These are phyloP conservation scores for Hypolimnas misippus DNA, from an alignment of 2,888 invertebrate species.

Conservation along the genomic window DNA sequence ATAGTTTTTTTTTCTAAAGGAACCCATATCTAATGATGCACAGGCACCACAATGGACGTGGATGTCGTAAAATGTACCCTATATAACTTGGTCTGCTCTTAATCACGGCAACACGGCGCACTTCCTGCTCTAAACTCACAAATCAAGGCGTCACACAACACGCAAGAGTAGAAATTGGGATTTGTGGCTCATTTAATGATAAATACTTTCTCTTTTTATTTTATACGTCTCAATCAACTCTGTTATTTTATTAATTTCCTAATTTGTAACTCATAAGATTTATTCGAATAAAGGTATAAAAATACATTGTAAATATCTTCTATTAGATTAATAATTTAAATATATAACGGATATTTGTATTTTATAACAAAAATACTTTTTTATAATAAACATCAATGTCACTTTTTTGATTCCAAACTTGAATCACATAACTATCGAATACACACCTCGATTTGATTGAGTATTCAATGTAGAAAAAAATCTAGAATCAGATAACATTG, in stretches of 20 bases:
- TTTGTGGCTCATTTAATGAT: slow-evolving; percentile 31
- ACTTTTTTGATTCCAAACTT: no score
- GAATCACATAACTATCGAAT: no score
- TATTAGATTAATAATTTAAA: no score
- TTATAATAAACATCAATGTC: no score
- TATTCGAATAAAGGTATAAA: no score
- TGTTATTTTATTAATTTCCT: slow-evolving; percentile 1
- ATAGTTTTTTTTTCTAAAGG: slow-evolving; percentile 15
- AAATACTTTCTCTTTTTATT: slow-evolving; percentile 32
- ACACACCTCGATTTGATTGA: no score
- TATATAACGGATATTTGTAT: no score
- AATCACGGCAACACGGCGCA: slow-evolving; percentile 28
- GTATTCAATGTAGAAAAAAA: no score
- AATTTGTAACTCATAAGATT: background rate
- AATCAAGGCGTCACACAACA: slow-evolving; percentile 35
- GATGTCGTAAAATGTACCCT: slow-evolving; percentile 25
- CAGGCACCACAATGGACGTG: slow-evolving; percentile 24
- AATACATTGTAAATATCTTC: no score
- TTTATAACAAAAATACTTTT: no score
- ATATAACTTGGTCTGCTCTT: slow-evolving; percentile 24
- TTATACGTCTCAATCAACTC: slow-evolving; percentile 6
- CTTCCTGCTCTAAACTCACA: slow-evolving; percentile 34
- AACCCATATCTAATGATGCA: slow-evolving; percentile 21
- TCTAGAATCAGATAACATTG: background rate
- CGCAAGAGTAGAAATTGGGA: slow-evolving; percentile 31